Evolutionary conservation across 2,113 vertebrate species (phyloP).

Genomic region (Heteronetta atricapilla): DNA sequence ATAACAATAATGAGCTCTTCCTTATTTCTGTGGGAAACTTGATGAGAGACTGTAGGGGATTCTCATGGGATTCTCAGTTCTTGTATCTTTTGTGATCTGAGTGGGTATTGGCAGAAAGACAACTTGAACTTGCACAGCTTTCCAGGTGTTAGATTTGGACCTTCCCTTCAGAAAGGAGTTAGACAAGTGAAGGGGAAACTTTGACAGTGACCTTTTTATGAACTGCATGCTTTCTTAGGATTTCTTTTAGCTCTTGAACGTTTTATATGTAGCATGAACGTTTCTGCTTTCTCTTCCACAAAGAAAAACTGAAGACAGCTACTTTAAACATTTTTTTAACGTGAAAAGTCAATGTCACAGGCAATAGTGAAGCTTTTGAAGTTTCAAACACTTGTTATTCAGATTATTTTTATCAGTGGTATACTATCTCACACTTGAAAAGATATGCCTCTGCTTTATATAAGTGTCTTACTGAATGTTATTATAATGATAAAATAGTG

Average conservation of each 20-base stretch:
- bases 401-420: slow-evolving; percentile 61
- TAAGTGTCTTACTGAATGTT: slow-evolving; percentile 27
- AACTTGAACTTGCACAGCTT: background rate
- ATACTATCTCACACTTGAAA: slow-evolving; percentile 38
- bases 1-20: background rate
- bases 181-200: background rate
- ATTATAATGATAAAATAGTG: slow-evolving; percentile 40
- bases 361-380: slow-evolving; percentile 37
- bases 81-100: background rate
- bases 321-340: slow-evolving; percentile 57
- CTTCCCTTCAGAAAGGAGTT: background rate
- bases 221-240: slow-evolving; percentile 32
- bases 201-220: slow-evolving; percentile 40
- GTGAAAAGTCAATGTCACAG: slow-evolving; percentile 45
- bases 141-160: background rate
- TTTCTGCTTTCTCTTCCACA: slow-evolving; percentile 21
- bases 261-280: slow-evolving; percentile 31
- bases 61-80: background rate
- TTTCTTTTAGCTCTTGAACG: slow-evolving; percentile 11
- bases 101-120: background rate
- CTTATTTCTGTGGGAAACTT: background rate
- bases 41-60: background rate
- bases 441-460: slow-evolving; percentile 5
- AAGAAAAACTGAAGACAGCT: slow-evolving; percentile 59
- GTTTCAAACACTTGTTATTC: slow-evolving; percentile 52